Base-by-base conservation (phyloP, 2,113 vertebrate genomes). In the Struthio camelus region DNA sequence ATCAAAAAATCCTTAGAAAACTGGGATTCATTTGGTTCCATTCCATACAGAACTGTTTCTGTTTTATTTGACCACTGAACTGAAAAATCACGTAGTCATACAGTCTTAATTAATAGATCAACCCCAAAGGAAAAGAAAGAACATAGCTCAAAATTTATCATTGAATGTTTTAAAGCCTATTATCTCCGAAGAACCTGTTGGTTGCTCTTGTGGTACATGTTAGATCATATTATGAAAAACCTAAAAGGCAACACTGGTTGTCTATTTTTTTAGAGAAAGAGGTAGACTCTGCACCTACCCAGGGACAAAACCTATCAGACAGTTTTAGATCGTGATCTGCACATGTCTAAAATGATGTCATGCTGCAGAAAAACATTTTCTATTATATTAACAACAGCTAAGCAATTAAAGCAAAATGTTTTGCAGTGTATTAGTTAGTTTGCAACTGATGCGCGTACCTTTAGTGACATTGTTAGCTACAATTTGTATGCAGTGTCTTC, bases 1-100 rank as follows among this genome's bases (percentile, higher is more conserved):
- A 90, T 70, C 40, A 85, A 67, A 87, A 96, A 96, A 93, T 50
- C 82, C 59, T 50, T 70, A 94, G 72, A 80, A 96, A 94, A 64
- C 81, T 50, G 50, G 87, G 87, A 87, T 96, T 95, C 81, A 70
- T 91, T 96, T 93, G 71, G 36, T 93, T 95, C 64, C 34, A 23
- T 10, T 95, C 67, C 56, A 90, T 93, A 93, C 11, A 85, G 90
- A 93, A 75, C 30, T 72, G 90, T 67, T 89, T 80, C 28, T 2
- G 94, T 96, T 87, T 76, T 90, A 88, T 97, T 96, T 97, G 93
- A 94, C 96, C 92, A 96, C 50, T 95, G 93, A 97, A 72, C 91
- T 96, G 95, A 95, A 97, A 96, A 96, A 97, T 96, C 90, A 95
- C 4, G 0, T 94, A 94, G 94, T 96, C 78, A 62, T 88, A 90